Percentiles rank a stretch among this genome's conserved stretches.
Evolutionary conservation across 2,888 invertebrate species (phyloP).

Genomic region (Parnassius smintheus): DNA sequence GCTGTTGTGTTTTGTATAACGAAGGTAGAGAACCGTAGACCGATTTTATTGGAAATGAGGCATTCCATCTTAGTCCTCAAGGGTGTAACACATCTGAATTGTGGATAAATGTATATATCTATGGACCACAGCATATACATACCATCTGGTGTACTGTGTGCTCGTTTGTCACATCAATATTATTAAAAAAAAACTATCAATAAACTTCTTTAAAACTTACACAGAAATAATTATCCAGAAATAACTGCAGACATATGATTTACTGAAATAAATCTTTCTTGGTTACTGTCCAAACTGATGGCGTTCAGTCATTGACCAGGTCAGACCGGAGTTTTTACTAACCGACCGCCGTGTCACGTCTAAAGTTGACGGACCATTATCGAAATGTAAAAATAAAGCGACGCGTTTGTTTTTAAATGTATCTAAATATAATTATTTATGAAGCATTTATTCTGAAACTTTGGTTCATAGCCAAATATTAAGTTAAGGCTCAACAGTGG

Average conservation of each 20-base stretch:
- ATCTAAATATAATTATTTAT: constrained; percentile 5
- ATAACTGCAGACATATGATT: constrained; percentile 13
- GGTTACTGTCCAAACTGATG: constrained; percentile 28
- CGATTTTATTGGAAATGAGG: too few species aligned
- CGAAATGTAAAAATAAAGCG: constrained; percentile 33
- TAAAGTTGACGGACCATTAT: constrained; percentile 36
- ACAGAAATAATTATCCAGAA: constrained; percentile 13
- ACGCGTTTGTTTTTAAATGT: not conserved
- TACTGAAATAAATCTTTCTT: constrained; percentile 24
- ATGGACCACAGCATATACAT: too few species aligned
- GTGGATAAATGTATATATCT: too few species aligned
- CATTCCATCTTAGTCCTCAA: too few species aligned
- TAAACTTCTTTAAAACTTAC: not conserved
- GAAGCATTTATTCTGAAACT: constrained; percentile 4
- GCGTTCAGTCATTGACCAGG: constrained; percentile 35
- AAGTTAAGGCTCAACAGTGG: too few species aligned
- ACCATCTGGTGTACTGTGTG: too few species aligned
- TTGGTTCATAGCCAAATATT: constrained; percentile 9
- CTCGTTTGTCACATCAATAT: too few species aligned
- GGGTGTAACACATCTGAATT: too few species aligned
- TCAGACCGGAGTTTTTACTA: constrained; percentile 30
- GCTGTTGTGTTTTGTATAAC: too few species aligned
- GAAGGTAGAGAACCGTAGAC: too few species aligned
- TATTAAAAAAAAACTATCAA: too few species aligned
- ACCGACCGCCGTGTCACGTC: constrained; percentile 34